These are phyloP conservation scores for Choloepus hoffmanni DNA, from an alignment of 2,113 vertebrate species.

Conservation along the genomic window DNA sequence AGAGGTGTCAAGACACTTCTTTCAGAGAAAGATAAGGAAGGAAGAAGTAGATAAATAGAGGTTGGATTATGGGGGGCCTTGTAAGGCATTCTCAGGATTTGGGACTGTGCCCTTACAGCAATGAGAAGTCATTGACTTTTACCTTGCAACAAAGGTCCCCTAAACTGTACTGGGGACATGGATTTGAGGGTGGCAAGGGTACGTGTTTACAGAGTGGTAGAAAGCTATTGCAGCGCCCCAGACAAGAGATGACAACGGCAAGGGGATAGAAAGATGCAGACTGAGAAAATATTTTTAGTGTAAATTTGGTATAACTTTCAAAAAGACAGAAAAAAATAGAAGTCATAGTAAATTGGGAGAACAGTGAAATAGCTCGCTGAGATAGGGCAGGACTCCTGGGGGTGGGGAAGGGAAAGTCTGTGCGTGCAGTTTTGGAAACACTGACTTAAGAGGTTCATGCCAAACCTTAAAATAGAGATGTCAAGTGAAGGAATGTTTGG, in stretches of 20 bases:
- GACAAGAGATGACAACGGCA: not conserved
- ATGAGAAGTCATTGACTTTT: not conserved
- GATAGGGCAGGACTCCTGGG: not conserved
- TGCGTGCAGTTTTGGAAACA: not conserved
- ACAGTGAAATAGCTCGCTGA: not conserved
- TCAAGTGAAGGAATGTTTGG: not conserved
- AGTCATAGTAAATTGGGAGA: not conserved
- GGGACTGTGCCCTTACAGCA: not conserved
- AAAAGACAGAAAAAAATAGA: not conserved
- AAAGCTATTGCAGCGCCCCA: not conserved
- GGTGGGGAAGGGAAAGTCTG: not conserved
- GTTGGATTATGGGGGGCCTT: not conserved
- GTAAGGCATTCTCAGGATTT: not conserved
- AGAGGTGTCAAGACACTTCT: not conserved
- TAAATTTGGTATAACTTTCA: not conserved
- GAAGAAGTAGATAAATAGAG: not conserved
- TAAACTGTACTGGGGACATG: not conserved
- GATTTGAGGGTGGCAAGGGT: not conserved
- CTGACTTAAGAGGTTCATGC: not conserved
- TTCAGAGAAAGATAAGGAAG: not conserved
- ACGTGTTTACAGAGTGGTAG: not conserved
- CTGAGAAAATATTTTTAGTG: not conserved
- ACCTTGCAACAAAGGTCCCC: not conserved
- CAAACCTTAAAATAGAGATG: not conserved
- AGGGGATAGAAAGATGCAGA: not conserved